Evolutionary conservation across 2,888 invertebrate species (phyloP), one percentile per base, ranked within the genome.

Genomic region (Panopea generosa): DNA sequence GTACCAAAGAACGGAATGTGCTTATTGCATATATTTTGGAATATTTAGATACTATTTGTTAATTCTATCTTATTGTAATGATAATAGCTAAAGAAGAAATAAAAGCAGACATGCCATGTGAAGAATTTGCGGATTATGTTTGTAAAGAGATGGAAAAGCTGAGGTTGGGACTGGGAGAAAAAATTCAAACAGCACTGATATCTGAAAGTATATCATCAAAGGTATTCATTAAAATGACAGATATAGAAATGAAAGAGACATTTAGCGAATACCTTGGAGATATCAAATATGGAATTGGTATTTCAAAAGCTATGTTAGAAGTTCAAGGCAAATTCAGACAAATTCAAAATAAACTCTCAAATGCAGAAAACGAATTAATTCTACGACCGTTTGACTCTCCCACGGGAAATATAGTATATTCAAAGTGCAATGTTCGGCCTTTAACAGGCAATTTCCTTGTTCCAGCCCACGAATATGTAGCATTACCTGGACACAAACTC

Each of bases 341-440:
- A 7, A 33, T 4, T 4, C 33, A 33, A 4, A 33, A 33, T 33
- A 4, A 33, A 33, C 4, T 33, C 4, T n/a, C n/a, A n/a, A 4
- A 33, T 33, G 4, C 33, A 4, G 33, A 33, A 33, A 33, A 33
- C 33, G 33, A 33, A 33, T 4, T 16, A 6, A 9, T 11, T 38
- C 14, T 69, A 47, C 45, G 69, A 6, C 53, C 45, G 33, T 61
- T 69, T 38, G 69, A 69, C 18, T 20, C 18, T 4, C 61, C 69
- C 14, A 4, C 16, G 7, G 47, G 27, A 7, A 33, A 24, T 18
- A 11, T 9, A 1, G 20, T 9, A n/a, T 27, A 61, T 22, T 33
- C 20, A 7, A 33, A 29, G 16, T 24, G 49, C 24, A 4, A 20
- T 4, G 69, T 69, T 2, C 47, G n/a, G 45, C 61, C 69, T 3